Evolutionary conservation across 2,888 invertebrate genomes (phyloP), one percentile per base, ranked within the genome.

Genomic region (Microctonus hyperodae): DNA sequence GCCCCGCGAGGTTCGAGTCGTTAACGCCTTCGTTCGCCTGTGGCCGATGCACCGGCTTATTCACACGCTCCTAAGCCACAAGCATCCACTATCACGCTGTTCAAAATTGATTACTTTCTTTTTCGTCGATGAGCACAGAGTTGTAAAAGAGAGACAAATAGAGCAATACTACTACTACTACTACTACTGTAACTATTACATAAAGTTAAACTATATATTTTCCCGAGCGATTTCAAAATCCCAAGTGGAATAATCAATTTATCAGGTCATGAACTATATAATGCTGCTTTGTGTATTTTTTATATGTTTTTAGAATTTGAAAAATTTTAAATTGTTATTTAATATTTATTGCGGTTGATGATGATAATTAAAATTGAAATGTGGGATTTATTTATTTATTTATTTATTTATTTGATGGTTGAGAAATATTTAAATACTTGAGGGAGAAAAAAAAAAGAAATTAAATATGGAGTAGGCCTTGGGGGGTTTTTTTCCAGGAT

Each of bases 51-150:
- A 44, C 44, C 44, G 44, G 44, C 37, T 59, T 59, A 64, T 67
- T 70, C 69, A 60, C 69, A 70, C 65, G 70, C 23, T 70, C 66
- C 60, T 64, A 51, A 58, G 23, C 58, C 20, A 58, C 62, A 59
- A 25, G 44, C 20, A 51, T 28, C 53, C 44, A 37, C 66, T 61
- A 35, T 66, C 64, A 64, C 57, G 55, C 61, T 61, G 35, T 23
- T 44, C 44, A 65, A 59, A 69, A 67, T 69, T 69, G 67, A 69
- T 69, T 62, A 57, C 65, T 37, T 44, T 48, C 35, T 58, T 56
- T 50, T 57, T 57, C 16, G 16, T 44, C 1, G 37, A 37, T 37
- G 37, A n/a, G 1, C 16, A 44, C 16, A n/a, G 7, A n/a, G 44
- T 44, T 4, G n/a, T 16, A 16, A 28, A 53, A 28, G 13, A n/a